Percentiles rank a stretch among this genome's conserved stretches.
Conservation (phyloP, 2,113 vertebrate species). For the Amphiprion percula region DNA sequence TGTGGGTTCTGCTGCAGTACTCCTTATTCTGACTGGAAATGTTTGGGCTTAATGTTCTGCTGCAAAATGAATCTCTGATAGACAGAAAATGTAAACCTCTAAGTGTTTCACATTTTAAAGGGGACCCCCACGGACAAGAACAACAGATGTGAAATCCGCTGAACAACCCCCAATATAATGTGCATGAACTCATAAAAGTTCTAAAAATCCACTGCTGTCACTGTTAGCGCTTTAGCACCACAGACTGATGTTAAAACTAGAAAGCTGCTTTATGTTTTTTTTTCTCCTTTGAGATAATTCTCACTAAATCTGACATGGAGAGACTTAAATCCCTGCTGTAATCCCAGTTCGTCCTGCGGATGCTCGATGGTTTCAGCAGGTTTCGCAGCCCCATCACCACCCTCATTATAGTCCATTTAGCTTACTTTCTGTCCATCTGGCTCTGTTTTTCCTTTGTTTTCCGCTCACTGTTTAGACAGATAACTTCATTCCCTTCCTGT, state of each 20-base stretch:
- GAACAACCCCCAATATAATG: no score
- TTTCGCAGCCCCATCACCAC: slow-evolving; percentile 20
- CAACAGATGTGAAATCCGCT: no score
- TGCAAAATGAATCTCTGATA: no score
- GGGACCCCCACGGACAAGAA: no score
- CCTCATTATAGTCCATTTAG: slow-evolving; percentile 37
- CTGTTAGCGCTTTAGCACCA: slow-evolving; percentile 19
- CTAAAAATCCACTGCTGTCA: neutral
- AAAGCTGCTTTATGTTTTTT: slow-evolving; percentile 53
- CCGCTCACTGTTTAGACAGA: slow-evolving; percentile 10
- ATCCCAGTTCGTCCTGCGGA: slow-evolving; percentile 33
- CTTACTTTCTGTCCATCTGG: slow-evolving; percentile 51
- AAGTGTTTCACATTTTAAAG: no score
- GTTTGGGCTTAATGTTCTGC: no score
- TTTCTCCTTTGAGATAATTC: slow-evolving; percentile 56
- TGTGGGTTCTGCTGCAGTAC: no score
- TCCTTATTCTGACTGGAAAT: no score
- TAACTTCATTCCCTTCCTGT: neutral
- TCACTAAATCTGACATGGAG: slow-evolving; percentile 38
- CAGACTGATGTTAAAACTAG: slow-evolving; percentile 15
- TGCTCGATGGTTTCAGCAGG: neutral
- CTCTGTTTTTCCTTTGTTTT: slow-evolving; percentile 29
- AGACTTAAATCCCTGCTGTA: slow-evolving; percentile 43
- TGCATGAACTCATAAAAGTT: no score
- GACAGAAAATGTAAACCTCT: no score